Evolutionary conservation across 2,113 vertebrate genomes (phyloP), one percentile per base, ranked within the genome.

Genomic region (Maccullochella peelii): DNA sequence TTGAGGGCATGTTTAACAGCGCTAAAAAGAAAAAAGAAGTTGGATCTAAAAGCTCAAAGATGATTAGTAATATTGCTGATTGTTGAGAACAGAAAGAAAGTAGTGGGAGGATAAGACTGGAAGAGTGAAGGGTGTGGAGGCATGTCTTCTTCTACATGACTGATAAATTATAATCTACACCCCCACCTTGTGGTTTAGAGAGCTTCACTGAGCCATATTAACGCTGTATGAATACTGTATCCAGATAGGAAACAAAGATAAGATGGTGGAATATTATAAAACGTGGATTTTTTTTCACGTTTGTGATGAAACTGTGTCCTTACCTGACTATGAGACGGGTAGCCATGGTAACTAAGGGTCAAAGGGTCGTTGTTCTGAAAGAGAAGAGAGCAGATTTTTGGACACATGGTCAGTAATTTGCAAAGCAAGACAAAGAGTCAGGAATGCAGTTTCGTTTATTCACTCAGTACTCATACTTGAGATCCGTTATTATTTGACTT

Each of bases 351-450:
- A 85, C 94, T 89, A 42, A 95, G 94, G 84, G 91, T 94, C 93
- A 95, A 79, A 30, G 94, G 94, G 71, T 95, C 95, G 40, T 95
- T 96, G 88, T 94, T 96, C 95, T 96, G 89, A 82, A 94, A 92
- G 65, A 93, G 62, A 94, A 25, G 73, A 92, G 74, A 87, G 63
- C 50, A 83, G 66, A 88, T 82, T 70, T 84, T 77, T 68, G 25
- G 49, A 79, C 50, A 70, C 12, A 75, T n/a, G 55, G 36, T 63
- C 25, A 77, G 79, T 33, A 67, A 75, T 69, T 79, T 75, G 23
- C 58, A 20, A 65, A 70, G n/a, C 21, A 65, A 85, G 72, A n/a
- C 21, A 23, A 40, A 62, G 2, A 20, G 18, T 61, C n/a, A 33
- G 23, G 36, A 68, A 69, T 42, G 25, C 2, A 1, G 3, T 38